Base-by-base conservation (phyloP, 2,113 vertebrate species). In the Tachysurus vachellii region DNA sequence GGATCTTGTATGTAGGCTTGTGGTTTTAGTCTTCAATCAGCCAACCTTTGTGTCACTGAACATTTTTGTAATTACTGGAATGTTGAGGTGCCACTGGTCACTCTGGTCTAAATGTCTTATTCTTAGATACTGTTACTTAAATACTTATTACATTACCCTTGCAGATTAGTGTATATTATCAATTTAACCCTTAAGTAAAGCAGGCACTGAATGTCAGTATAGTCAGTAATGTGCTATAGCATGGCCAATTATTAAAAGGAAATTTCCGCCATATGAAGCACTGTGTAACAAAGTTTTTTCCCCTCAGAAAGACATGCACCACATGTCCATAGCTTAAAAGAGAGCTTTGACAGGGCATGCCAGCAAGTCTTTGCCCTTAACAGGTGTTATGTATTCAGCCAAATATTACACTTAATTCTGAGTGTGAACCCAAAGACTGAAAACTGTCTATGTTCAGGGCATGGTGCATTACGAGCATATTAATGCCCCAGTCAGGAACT, bases 1-100 rank as follows among this genome's bases (percentile, higher is more conserved):
- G 93, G 92, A 90, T 95, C 94, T 94, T 92, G 93, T 93, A 92
- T 92, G 91, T 75, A 92, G 92, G 90, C 92, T 92, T 91, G 90
- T 88, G 93, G 84, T 92, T 93, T 93, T 89, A 91, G 92, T 88
- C 89, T 90, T 89, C 91, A 90, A 89, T 89, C 82, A 77, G 54
- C 84, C 36, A 68, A 73, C 85, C 53, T 89, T 73, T 84, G 68
- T 89, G 71, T 88, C 70, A 54, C 77, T 56, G 44, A 59, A 81
- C 82, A 57, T 81, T 73, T 89, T 62, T 54, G 80, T 89, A 87
- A 66, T 73, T 57, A 28, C n/a, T 75, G 17, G n/a, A 59, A 64
- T 84, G 85, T 86, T 86, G 68, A 86, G 73, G 81, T 84, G 71
- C 26, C 16, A 53, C 56, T 77, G n/a, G 57, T 42, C 26, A 61